phyloP scores from a whole-genome alignment of 2,888 invertebrate species.

The Anoplius nigerrimus region DNA sequence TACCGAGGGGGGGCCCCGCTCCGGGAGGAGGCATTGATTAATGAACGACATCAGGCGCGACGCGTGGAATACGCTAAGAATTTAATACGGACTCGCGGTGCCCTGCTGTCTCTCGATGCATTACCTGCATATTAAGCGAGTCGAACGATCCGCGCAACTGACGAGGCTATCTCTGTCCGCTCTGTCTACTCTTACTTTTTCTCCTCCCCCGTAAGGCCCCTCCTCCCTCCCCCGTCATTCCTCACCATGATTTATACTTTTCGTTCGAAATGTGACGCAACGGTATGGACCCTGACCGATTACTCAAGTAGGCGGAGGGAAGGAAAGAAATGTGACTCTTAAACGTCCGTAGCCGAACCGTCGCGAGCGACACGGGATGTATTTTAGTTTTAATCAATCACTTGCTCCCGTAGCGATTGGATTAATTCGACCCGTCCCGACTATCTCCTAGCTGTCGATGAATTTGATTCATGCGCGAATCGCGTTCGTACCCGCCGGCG shows the following conservation, averaged over 20 bases:
- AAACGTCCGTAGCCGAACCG: no score
- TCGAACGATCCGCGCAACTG: constrained; percentile 41
- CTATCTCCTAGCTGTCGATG: no score
- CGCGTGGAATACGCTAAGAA: constrained; percentile 55
- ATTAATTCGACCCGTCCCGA: no score
- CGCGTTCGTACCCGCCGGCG: no score
- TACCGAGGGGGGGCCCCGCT: no score
- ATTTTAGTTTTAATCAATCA: no score
- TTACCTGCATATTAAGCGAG: constrained; percentile 53
- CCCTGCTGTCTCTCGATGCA: constrained; percentile 43
- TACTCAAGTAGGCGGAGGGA: neutral
- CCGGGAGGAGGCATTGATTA: constrained; percentile 55
- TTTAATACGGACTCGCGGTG: constrained; percentile 56
- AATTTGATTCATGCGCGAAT: no score
- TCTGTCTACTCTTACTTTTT: no score
- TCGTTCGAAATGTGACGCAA: constrained; percentile 35
- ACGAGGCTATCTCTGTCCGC: neutral
- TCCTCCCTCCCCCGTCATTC: constrained; percentile 28
- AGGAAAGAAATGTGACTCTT: no score
- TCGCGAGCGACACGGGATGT: no score
- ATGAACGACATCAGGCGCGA: constrained; percentile 56
- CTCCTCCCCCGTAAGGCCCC: constrained; percentile 24
- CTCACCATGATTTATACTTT: constrained; percentile 40
- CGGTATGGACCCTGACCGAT: neutral
- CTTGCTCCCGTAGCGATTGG: no score